Base-by-base conservation (phyloP, 1,140 invertebrate genomes). In the Procambarus clarkii region DNA sequence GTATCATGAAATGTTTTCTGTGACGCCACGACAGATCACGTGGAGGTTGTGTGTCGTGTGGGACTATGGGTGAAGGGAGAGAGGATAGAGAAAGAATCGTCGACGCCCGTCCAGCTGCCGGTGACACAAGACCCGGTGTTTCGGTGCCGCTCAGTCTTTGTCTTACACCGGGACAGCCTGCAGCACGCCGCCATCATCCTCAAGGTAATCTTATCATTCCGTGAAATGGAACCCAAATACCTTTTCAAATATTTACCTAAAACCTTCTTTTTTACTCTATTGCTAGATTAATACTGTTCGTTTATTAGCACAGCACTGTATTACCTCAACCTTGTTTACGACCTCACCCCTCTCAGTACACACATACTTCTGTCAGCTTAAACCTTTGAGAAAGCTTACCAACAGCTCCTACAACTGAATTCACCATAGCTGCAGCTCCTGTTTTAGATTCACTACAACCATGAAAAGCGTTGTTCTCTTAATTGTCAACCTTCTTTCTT, bases 21-120 rank as follows among this genome's bases (percentile, higher is more conserved):
- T 44, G 60, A 64, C 4, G 21, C 21, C 82, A 34, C 50, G 45
- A 18, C 83, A 80, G 89, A 91, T 54, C 71, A 85, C 48, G 88
- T 84, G 24, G 88, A 91, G 50, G 89, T 91, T 7, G 89, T 91
- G 9, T 91, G 89, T 86, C 89, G 89, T 15, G 54, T 78, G 34
- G 82, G 74, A 5, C 13, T 91, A 58, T 91, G 89, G 89, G 89
- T 91, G 83, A 85, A 91, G 76, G 89, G 89, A 2, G 71, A 91
- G n/a, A n/a, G 89, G 0, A 45, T 79, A 2, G 76, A 64, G 3
- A 58, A 76, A 64, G 76, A 85, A 54, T 79, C 89, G 2, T 91
- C 89, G 5, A 74, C 76, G 21, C 76, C 89, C 15, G 89, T 91
- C 11, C 84, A 79, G 54, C 58, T 91, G 2, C 89, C 89, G 5